Evolutionary conservation across 2,113 vertebrate genomes (phyloP), one percentile per base, ranked within the genome.

Genomic region (Menidia beryllina): DNA sequence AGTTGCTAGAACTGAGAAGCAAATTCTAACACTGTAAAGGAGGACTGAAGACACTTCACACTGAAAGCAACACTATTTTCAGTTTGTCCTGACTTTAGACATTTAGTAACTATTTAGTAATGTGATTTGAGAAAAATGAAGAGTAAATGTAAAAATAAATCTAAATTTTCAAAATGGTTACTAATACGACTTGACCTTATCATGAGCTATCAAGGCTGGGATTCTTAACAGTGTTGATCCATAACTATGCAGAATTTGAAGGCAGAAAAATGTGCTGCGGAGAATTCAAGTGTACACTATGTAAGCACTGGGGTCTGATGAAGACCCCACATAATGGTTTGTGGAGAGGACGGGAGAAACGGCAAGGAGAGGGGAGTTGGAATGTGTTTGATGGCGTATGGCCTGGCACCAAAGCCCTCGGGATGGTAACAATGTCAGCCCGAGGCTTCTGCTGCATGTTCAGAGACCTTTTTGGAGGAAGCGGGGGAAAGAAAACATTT

Each of bases 351-450:
- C 65, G 45, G 60, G 51, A 23, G 14, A 43, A 66, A 59, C 70
- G 73, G 21, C 51, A 69, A 20, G 51, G 45, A 49, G 15, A 59
- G 52, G 64, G 24, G 54, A 45, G 39, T 36, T 36, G 24, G 34
- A 49, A 26, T 2, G 8, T 39, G 39, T 69, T 49, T 47, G 48
- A 50, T 38, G 54, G 41, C 49, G 55, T 63, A 25, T 23, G 34
- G 59, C 45, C 41, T 48, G 30, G 30, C 27, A 57, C 39, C 52
- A 21, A 77, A 38, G 38, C 82, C 82, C 65, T 20, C 23, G 69
- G 80, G 84, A 75, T 26, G 34, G 48, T 77, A 48, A 66, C 79
- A 58, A 55, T 54, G 48, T 78, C 63, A 48, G 64, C 77, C 67
- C 26, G 7, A 64, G 75, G 81, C 84, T 60, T 64, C 38, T 39